Evolutionary conservation across 1,140 invertebrate species (phyloP).

Genomic region (Drosophila athabasca): DNA sequence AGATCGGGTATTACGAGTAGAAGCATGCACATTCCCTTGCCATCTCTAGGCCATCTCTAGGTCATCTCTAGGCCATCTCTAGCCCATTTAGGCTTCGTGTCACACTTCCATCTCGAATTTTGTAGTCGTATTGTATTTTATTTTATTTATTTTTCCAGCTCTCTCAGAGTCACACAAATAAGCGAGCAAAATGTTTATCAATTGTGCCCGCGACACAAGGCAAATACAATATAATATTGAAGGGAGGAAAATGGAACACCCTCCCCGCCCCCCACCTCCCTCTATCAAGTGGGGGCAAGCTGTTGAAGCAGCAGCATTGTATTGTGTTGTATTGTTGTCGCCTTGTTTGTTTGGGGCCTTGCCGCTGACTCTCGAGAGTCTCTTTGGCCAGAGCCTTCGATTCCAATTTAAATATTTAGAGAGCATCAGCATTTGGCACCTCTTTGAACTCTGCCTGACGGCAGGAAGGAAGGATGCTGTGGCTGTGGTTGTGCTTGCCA

Average conservation of each 20-base stretch:
- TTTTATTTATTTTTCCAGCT: constrained; percentile 65
- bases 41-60: not conserved
- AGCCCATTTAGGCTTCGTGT: constrained; percentile 8
- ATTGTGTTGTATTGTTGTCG: not conserved
- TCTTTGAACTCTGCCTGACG: constrained; percentile 38
- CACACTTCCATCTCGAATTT: constrained; percentile 24
- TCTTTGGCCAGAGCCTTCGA: constrained; percentile 20
- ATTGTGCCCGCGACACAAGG: constrained; percentile 40
- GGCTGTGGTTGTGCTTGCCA: not conserved
- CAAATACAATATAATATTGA: constrained; percentile 27
- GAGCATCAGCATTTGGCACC: constrained; percentile 45
- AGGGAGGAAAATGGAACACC: no score
- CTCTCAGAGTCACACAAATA: constrained; percentile 58
- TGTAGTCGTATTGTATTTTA: constrained; percentile 47
- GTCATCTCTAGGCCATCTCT: no score
- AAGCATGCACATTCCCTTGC: not conserved
- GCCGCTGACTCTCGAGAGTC: constrained; percentile 26
- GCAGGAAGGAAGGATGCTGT: constrained; percentile 20
- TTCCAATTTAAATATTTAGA: constrained; percentile 52
- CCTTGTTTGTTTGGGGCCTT: constrained; percentile 32
- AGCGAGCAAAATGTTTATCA: constrained; percentile 58
- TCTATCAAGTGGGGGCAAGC: not conserved
- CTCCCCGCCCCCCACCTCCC: no score
- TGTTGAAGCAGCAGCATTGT: not conserved
- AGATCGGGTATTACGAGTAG: no score